phyloP scores from a whole-genome alignment of 2,888 invertebrate species.

The Digitonthophagus gazella region DNA sequence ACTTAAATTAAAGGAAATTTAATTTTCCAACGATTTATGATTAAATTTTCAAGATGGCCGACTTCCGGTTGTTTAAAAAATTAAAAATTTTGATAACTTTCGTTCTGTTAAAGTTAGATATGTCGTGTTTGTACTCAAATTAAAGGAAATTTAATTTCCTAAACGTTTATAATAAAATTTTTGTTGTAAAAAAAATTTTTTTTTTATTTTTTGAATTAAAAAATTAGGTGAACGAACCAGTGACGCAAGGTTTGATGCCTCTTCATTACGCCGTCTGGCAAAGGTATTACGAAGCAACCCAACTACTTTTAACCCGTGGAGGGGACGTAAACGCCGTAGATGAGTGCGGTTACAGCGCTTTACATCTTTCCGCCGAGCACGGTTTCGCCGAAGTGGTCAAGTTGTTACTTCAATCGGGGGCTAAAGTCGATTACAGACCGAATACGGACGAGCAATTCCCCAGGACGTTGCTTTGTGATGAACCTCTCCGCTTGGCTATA shows the following conservation, averaged over 20 bases:
- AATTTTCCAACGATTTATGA: too few relatives aligned
- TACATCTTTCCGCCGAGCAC: constrained; percentile 88
- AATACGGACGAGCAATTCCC: constrained; percentile 71
- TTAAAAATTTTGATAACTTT: too few relatives aligned
- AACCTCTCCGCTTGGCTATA: constrained; percentile 85
- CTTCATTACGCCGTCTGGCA: constrained; percentile 93
- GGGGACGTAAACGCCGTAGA: constrained; percentile 80
- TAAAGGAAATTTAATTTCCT: too few relatives aligned
- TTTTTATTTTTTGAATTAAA: background rate
- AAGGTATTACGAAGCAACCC: constrained; percentile 75
- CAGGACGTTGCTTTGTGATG: constrained; percentile 74
- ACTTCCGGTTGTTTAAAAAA: too few relatives aligned
- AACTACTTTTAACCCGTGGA: constrained; percentile 75
- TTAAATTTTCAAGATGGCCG: too few relatives aligned
- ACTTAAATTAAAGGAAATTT: too few relatives aligned
- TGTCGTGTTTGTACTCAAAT: too few relatives aligned
- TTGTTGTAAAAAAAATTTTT: background rate
- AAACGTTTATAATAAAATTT: background rate
- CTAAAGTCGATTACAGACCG: constrained; percentile 76
- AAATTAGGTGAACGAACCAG: constrained; percentile 67
- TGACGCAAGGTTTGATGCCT: constrained; percentile 83
- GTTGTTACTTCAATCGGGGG: constrained; percentile 72
- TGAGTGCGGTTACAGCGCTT: constrained; percentile 87
- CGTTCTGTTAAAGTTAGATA: too few relatives aligned
- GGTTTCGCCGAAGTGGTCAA: constrained; percentile 71